Base-by-base conservation (phyloP, 2,888 invertebrate genomes). In the Prenolepis imparis region DNA sequence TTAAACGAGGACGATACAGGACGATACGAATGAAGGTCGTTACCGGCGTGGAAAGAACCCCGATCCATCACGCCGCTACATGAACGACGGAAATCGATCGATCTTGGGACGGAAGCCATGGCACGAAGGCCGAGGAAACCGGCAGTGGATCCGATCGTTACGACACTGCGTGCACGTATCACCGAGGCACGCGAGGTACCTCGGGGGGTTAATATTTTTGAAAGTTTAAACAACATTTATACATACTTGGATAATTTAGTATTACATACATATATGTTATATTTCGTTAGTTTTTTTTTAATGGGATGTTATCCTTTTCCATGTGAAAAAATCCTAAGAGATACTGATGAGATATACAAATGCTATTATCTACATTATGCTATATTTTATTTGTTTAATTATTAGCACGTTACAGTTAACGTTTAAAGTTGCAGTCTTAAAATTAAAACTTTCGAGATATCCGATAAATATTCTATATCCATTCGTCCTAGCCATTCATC, bases 31-130 rank as follows among this genome's bases (percentile, higher is more conserved):
- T 68, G 82, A 85, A 83, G 86, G 83, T 78, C 81, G 89, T 83
- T 86, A 85, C 86, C 86, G 73, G 55, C 64, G 86, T 80, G 89
- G 89, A 89, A 89, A 87, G 87, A 86, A 75, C 84, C 84, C 74
- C 89, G 89, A 92, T 91, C 91, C 90, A 92, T 91, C 91, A 92
- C 85, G 87, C 73, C 81, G 86, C 72, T 82, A 84, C 83, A 89
- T 86, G 88, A 88, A 90, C 83, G 90, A 91, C 92, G 92, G 92
- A 92, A 91, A 92, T 92, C 92, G 91, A 92, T 92, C 92, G 91
- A 91, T 92, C 91, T 92, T 86, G 84, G 83, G 86, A 84, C 87
- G 91, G 90, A 89, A 90, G 87, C 82, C 84, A 81, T 70, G 74
- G 83, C 84, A 86, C 82, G 87, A 59, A 67, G 73, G 61, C 63